Base-by-base conservation (phyloP, 2,888 invertebrate genomes). In the Acrobasis suavella region DNA sequence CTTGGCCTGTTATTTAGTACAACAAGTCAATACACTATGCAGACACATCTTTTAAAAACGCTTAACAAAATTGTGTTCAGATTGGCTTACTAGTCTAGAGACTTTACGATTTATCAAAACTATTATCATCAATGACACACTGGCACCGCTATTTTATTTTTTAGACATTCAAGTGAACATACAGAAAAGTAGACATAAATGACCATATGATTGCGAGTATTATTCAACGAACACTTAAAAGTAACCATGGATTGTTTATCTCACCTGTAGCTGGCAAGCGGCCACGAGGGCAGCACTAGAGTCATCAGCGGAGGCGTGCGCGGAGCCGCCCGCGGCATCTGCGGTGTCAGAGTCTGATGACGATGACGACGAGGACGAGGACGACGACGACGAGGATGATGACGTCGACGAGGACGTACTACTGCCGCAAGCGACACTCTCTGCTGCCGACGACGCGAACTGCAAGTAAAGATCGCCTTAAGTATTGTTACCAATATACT, bases 201-300 rank as follows among this genome's bases (percentile, higher is more conserved):
- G 1, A 3, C 22, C 22, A 22, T 22, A 8, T 32, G 32, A 2
- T 32, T 32, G 8, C 32, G 32, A 8, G 32, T 32, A 32, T 32
- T 8, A 32, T 32, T 8, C 8, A 7, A 8, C 32, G 16, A 15
- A 50, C 10, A 17, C 15, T 15, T 37, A 14, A 38, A 39, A 67
- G 8, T 77, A 75, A 50, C 32, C 32, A 32, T 32, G 8, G 16
- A 15, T 52, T 22, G 9, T 52, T 39, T 74, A 75, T 17, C 69
- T 74, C 69, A 92, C 93, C 83, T 94, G 94, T 64, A 93, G 81
- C 76, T 89, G 94, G 79, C 92, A 94, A 39, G 93, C 93, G 56
- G 90, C 92, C 1, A 90, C 94, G 67, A 94, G 87, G 67, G 93
- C 94, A 5, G 92, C 93, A 67, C 93, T 93, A 1, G 93, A 92